These are phyloP conservation scores for Columba janthina DNA, from an alignment of 2,113 vertebrate genomes.

Conservation along the genomic window DNA sequence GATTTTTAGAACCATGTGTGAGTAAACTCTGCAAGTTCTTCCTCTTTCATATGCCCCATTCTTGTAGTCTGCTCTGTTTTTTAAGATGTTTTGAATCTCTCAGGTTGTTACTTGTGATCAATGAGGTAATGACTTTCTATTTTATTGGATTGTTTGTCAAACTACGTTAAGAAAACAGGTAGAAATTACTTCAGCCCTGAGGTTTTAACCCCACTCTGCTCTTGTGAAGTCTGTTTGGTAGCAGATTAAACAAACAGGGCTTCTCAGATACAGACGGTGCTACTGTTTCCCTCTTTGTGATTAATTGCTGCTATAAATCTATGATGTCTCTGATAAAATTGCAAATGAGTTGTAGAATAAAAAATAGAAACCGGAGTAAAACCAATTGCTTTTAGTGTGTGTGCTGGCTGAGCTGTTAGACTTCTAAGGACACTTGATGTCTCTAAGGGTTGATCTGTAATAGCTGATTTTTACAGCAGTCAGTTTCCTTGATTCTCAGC, in stretches of 20 bases:
- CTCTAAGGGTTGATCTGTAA: background rate
- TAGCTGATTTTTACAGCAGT: background rate
- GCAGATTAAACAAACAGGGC: background rate
- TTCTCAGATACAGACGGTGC: background rate
- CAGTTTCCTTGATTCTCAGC: background rate
- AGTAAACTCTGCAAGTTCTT: background rate
- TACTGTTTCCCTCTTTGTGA: background rate
- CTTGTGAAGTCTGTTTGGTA: background rate
- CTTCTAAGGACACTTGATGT: background rate
- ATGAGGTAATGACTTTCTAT: background rate
- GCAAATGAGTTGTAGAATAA: background rate
- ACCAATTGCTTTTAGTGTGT: background rate
- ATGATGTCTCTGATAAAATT: background rate
- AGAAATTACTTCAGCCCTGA: background rate
- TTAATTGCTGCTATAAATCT: background rate
- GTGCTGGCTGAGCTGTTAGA: background rate
- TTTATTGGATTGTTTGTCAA: constrained; percentile 3
- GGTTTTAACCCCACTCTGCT: background rate
- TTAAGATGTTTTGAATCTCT: background rate
- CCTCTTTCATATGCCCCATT: background rate
- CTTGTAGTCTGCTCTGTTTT: background rate
- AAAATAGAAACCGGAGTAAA: background rate
- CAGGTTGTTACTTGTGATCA: background rate
- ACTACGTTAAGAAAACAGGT: background rate
- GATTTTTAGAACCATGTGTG: background rate